phyloP scores from a whole-genome alignment of 2,888 invertebrate genomes.

The Apamea anceps region DNA sequence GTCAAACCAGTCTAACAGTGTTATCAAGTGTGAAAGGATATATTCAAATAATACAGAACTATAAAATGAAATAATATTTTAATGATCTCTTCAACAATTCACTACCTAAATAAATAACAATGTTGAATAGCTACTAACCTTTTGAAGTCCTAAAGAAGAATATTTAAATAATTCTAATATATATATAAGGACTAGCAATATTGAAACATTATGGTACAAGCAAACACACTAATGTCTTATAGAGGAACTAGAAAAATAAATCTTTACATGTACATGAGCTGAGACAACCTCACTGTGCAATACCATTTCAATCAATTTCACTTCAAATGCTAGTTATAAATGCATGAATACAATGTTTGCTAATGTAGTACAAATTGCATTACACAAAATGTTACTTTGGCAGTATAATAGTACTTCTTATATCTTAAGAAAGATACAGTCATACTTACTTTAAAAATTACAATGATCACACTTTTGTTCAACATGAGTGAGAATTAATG shows the following conservation, averaged over 20 bases:
- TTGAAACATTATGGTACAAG: constrained; percentile 64
- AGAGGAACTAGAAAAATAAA: constrained; percentile 70
- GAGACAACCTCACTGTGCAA: constrained; percentile 41
- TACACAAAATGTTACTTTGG: constrained; percentile 56
- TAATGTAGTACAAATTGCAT: constrained; percentile 23
- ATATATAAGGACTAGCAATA: constrained; percentile 70
- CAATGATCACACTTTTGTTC: constrained; percentile 50
- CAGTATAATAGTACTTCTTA: constrained; percentile 51
- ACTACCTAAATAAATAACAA: constrained; percentile 68
- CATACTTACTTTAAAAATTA: constrained; percentile 39
- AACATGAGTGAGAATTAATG: constrained; percentile 61
- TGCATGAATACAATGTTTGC: constrained; percentile 54
- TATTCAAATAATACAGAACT: constrained; percentile 47
- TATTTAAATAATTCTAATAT: constrained; percentile 48
- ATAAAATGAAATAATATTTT: constrained; percentile 60
- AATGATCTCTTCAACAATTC: constrained; percentile 64
- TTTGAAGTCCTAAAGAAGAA: constrained; percentile 52
- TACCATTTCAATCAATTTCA: constrained; percentile 49
- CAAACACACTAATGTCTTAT: constrained; percentile 59
- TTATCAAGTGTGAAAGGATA: constrained; percentile 36
- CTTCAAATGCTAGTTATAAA: constrained; percentile 60
- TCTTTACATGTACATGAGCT: constrained; percentile 43
- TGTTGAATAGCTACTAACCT: constrained; percentile 56
- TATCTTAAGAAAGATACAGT: constrained; percentile 29
- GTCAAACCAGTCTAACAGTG: constrained; percentile 10